Evolutionary conservation across 2,113 vertebrate genomes (phyloP).

Genomic region (Erythrocercus mccallii): DNA sequence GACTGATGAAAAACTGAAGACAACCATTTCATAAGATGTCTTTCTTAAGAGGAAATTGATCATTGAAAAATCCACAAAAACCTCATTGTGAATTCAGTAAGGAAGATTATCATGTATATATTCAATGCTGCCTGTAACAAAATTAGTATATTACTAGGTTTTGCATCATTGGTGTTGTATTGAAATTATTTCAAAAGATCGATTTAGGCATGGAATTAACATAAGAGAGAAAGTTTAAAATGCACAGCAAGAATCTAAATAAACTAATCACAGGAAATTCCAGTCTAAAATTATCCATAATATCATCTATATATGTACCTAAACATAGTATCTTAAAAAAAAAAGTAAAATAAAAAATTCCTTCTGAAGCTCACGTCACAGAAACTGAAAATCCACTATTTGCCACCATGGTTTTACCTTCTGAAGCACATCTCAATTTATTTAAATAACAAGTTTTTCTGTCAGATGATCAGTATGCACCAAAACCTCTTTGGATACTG

Average conservation of each 20-base stretch:
- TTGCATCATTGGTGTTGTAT: not conserved
- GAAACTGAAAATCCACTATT: not conserved
- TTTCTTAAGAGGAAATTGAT: not conserved
- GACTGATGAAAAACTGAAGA: not conserved
- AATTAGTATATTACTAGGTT: not conserved
- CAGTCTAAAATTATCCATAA: not conserved
- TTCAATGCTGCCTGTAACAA: not conserved
- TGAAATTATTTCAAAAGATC: not conserved
- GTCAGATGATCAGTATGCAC: accelerated
- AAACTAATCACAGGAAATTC: not conserved
- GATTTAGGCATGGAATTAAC: not conserved
- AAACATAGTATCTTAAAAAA: not conserved
- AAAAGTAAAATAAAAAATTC: too few relatives aligned
- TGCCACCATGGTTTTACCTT: not conserved
- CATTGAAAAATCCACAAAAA: not conserved
- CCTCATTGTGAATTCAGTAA: not conserved
- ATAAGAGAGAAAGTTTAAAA: not conserved
- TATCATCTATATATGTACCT: not conserved
- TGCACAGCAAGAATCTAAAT: not conserved
- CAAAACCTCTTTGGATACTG: not conserved
- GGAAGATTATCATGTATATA: not conserved
- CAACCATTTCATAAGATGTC: not conserved
- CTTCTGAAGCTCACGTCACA: not conserved
- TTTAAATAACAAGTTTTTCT: not conserved
- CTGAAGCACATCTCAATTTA: not conserved